These are phyloP conservation scores for Hedya salicella DNA, from an alignment of 2,888 invertebrate species.

Conservation along the genomic window DNA sequence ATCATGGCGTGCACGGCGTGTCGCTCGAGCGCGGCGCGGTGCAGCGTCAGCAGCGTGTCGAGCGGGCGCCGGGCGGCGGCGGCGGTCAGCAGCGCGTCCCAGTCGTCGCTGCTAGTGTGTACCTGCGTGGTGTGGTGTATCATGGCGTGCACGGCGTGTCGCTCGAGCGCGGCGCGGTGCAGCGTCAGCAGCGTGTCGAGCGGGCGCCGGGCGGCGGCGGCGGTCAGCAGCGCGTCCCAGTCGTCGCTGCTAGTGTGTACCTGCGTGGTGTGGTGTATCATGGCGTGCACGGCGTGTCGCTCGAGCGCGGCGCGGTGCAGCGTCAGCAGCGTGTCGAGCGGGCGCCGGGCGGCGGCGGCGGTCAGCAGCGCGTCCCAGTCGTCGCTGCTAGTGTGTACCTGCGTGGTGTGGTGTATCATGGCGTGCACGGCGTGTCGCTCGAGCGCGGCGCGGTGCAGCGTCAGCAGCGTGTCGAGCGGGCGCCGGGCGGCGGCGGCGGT, in stretches of 20 bases:
- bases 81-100: no score
- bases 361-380: conserved; percentile 95
- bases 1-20: conserved; percentile 87
- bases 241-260: conserved; percentile 80
- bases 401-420: conserved; percentile 90
- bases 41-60: no score
- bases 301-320: conserved; percentile 94
- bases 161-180: conserved; percentile 93
- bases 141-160: conserved; percentile 93
- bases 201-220: conserved; percentile 90
- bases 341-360: conserved; percentile 90
- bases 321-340: conserved; percentile 93
- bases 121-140: conserved; percentile 90
- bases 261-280: conserved; percentile 90
- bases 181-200: conserved; percentile 95
- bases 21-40: conserved; percentile 87
- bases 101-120: no score
- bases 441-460: conserved; percentile 93
- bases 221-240: conserved; percentile 94
- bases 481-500: conserved; percentile 90
- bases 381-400: no score
- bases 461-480: conserved; percentile 94
- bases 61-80: conserved; percentile 88
- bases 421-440: conserved; percentile 92
- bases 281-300: conserved; percentile 92